Base-by-base conservation (phyloP, 2,888 invertebrate species). In the Trichacis sp. region DNA sequence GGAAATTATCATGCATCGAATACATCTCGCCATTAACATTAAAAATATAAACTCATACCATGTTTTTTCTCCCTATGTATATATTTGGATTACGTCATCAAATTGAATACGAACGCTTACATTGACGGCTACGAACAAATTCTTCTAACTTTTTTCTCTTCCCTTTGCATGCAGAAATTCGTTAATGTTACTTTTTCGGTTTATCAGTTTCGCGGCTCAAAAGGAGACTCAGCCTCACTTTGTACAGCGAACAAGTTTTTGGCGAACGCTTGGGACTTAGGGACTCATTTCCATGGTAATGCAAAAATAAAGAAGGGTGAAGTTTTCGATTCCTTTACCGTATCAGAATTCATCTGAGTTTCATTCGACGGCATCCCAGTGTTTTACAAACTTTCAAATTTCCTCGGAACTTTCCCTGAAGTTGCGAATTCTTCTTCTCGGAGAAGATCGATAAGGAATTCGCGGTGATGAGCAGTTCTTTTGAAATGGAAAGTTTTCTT, bases 81-180 rank as follows among this genome's bases (percentile, higher is more conserved):
- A n/a, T n/a, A n/a, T 8, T 76, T 89, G 56, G 87, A 87, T 33
- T 87, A 88, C 50, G 88, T 89, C 38, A 60, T 61, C 8, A 29
- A 50, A 38, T 6, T 15, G 42, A n/a, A 1, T n/a, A 42, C 15
- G 14, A 42, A 6, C 24, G 24, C 24, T 3, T 3, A 3, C 3
- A 24, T 24, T 3, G 24, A 24, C 24, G 24, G 8, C 24, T 24
- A 8, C 3, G 24, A 5, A 24, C 3, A 15, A 42, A 2, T 42
- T 42, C 15, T 11, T 42, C 2, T 14, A 42, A 14, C 6, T 42
- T 42, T 15, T 1, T 14, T 15, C 42, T 8, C 3, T 24, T 24
- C 8, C 24, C 8, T 24, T 42, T 14, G 38, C n/a, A 38, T 12
- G 11, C n/a, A n/a, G n/a, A n/a, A n/a, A n/a, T n/a, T 38, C 14